Conservation (phyloP, 1,140 invertebrate genomes). For the Ceratitis capitata region DNA sequence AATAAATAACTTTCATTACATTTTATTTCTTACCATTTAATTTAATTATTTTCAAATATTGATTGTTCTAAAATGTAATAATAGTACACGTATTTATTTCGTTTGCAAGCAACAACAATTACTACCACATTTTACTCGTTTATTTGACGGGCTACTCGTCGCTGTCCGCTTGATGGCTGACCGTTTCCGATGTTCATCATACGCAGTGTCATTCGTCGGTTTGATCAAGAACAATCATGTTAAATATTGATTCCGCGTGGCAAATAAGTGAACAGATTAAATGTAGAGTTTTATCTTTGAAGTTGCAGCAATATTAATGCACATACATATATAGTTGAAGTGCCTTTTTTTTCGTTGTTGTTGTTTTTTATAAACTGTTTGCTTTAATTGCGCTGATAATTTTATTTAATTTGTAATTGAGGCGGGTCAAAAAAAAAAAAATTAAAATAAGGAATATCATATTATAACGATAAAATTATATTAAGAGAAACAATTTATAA, state of each 20-base stretch:
- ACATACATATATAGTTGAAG: neutral
- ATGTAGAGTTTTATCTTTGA: neutral
- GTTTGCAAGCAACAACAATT: too few relatives aligned
- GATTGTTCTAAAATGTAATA: neutral
- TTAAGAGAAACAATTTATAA: neutral
- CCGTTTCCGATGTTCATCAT: neutral
- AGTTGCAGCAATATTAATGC: too few relatives aligned
- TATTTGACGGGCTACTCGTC: neutral
- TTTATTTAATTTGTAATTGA: conserved; percentile 31
- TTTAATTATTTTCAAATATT: conserved; percentile 38
- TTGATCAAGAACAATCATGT: neutral
- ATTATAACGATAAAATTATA: neutral
- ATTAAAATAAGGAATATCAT: neutral
- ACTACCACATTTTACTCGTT: too few relatives aligned
- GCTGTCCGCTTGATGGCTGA: too few relatives aligned
- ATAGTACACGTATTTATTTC: conserved; percentile 21
- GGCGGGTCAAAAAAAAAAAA: neutral
- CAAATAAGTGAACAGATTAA: neutral
- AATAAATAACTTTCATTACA: neutral
- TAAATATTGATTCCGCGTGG: neutral
- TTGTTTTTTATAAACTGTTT: neutral
- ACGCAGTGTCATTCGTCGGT: conserved; percentile 20
- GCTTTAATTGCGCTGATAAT: neutral
- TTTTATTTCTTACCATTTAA: neutral
- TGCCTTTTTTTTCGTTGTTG: neutral